Evolutionary conservation across 1,140 invertebrate genomes (phyloP).

Genomic region (Trialeurodes vaporariorum): DNA sequence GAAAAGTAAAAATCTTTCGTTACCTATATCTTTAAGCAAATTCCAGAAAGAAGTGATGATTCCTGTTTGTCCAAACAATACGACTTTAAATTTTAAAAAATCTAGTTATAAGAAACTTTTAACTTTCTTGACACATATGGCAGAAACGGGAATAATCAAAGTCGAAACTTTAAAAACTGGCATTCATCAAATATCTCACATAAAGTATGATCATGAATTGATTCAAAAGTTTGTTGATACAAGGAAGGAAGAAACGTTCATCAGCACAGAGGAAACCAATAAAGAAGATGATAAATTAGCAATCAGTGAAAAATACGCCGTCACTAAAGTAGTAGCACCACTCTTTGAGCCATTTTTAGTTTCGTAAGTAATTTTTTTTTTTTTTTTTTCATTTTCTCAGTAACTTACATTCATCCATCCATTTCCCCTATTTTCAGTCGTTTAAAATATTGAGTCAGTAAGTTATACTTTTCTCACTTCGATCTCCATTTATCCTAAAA

Average conservation of each 20-base stretch:
- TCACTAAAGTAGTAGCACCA: not conserved
- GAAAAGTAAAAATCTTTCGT: not conserved
- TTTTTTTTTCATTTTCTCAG: too few relatives aligned
- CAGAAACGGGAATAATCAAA: not conserved
- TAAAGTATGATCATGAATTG: not conserved
- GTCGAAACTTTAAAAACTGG: not conserved
- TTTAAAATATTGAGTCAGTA: too few relatives aligned
- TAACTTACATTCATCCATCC: too few relatives aligned
- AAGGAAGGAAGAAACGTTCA: not conserved
- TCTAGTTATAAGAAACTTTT: not conserved
- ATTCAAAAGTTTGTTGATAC: not conserved
- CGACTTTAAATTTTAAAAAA: not conserved
- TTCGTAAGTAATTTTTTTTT: not conserved
- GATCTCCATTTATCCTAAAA: too few relatives aligned
- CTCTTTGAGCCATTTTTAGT: not conserved
- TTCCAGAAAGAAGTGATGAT: not conserved
- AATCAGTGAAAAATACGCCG: not conserved
- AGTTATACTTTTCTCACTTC: too few relatives aligned
- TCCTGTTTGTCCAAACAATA: not conserved
- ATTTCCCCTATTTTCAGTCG: too few relatives aligned
- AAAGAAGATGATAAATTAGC: not conserved
- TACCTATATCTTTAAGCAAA: not conserved
- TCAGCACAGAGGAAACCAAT: not conserved
- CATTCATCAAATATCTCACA: not conserved
- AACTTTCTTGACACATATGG: not conserved